These are phyloP conservation scores for Uromys caudimaculatus DNA, from an alignment of 2,797 vertebrate species.

Conservation along the genomic window DNA sequence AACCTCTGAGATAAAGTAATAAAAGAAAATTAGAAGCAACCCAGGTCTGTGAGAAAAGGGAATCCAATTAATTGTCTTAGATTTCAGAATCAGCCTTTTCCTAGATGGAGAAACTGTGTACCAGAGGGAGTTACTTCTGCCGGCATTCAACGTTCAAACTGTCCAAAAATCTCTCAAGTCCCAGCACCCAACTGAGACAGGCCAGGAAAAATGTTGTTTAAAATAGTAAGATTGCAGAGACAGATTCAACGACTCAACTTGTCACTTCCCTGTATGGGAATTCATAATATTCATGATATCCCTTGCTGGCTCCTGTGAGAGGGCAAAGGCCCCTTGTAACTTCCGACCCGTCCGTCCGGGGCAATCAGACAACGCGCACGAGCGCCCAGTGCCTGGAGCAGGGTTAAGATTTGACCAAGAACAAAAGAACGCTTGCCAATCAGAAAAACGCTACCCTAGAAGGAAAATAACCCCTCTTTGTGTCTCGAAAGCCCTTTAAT, in stretches of 20 bases:
- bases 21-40: slow-evolving; percentile 49
- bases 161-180: slow-evolving; percentile 16
- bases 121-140: background rate
- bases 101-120: slow-evolving; percentile 36
- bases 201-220: slow-evolving; percentile 25
- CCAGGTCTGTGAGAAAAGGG: background rate
- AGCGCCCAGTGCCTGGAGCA: background rate
- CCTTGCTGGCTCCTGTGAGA: background rate
- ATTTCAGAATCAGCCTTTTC: slow-evolving; percentile 42
- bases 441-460: slow-evolving; percentile 55
- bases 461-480: slow-evolving; percentile 42
- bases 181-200: slow-evolving; percentile 2
- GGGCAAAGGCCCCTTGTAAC: background rate
- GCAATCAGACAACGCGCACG: background rate
- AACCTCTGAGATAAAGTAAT: slow-evolving; percentile 33
- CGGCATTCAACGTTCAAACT: background rate
- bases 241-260: background rate
- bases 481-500: slow-evolving; percentile 44
- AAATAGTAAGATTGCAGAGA: background rate
- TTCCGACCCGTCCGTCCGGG: background rate
- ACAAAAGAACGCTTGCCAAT: slow-evolving; percentile 76
- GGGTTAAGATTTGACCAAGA: slow-evolving; percentile 43
- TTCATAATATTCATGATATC: background rate
- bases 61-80: slow-evolving; percentile 34
- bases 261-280: slow-evolving; percentile 27